Percentiles rank a stretch among this genome's conserved stretches.
phyloP scores from a whole-genome alignment of 2,113 vertebrate genomes.

The Accipiter virgatus region DNA sequence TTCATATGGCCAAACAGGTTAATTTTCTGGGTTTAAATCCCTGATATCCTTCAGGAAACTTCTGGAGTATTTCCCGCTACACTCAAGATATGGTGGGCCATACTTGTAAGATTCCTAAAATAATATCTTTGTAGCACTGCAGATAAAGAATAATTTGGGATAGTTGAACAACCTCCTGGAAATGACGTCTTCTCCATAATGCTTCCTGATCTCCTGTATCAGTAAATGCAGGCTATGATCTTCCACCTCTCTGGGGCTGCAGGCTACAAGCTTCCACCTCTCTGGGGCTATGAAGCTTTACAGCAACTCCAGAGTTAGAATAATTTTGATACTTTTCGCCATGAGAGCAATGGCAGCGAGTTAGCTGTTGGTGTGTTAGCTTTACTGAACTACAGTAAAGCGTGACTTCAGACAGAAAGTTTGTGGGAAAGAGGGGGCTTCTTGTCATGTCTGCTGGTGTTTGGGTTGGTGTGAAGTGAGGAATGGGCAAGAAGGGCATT shows the following conservation, averaged over 20 bases:
- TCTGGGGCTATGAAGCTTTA: not conserved
- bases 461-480: not conserved
- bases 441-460: not conserved
- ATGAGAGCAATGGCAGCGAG: not conserved
- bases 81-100: not conserved
- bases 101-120: not conserved
- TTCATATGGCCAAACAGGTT: not conserved
- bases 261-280: not conserved
- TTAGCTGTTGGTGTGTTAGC: not conserved
- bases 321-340: not conserved
- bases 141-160: not conserved
- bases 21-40: not conserved
- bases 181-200: not conserved
- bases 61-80: not conserved
- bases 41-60: not conserved
- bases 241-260: not conserved
- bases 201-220: not conserved
- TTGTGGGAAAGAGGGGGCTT: not conserved
- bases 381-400: not conserved
- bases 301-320: rapidly evolving
- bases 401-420: not conserved
- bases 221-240: not conserved
- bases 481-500: not conserved
- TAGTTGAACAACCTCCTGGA: not conserved
- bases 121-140: not conserved